Evolutionary conservation across 1,140 invertebrate species (phyloP), one percentile per base, ranked within the genome.

Genomic region (Camponotus floridanus): DNA sequence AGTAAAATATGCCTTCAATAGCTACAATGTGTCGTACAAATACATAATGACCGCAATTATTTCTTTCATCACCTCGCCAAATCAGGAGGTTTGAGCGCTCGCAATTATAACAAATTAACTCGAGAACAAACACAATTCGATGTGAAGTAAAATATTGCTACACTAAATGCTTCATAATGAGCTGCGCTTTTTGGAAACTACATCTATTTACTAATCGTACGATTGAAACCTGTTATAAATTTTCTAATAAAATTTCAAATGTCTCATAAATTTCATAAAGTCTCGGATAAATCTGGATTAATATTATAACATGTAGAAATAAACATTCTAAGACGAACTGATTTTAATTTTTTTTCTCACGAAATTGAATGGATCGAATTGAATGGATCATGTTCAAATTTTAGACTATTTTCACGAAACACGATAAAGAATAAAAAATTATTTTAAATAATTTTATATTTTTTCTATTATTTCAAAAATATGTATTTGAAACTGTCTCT

Each of bases 1-100:
- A 78, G 9, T 48, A 79, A 86, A 67, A 78, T 89, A 74, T 89
- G 88, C 62, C 33, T 73, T 74, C 33, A 79, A 71, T 59, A 78
- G 15, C 70, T 87, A 65, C 76, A 68, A 85, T 57, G 59, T 85
- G 87, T 84, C 42, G 78, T 88, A 83, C 55, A 74, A 81, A 81
- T 81, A 83, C 39, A n/a, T 55, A 51, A 71, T 81, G 36, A 45
- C 36, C 39, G 67, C 67, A 74, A 61, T 74, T 74, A 21, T 36
- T 61, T 61, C 8, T 81, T 81, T 81, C 67, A 45, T 13, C 39
- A 71, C 31, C 1, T 83, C 55, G 15, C 39, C 39, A 6, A 81
- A 81, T 67, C 76, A 21, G n/a, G 13, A 79, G 31, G n/a, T 36
- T 70, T 67, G 48, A 71, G 9, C 79, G 65, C 67, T 71, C 7